A percentile compares a stretch with the other conserved stretches of the same genome.
These are phyloP conservation scores for Denticeps clupeoides DNA, from an alignment of 2,797 vertebrate species.

Conservation along the genomic window DNA sequence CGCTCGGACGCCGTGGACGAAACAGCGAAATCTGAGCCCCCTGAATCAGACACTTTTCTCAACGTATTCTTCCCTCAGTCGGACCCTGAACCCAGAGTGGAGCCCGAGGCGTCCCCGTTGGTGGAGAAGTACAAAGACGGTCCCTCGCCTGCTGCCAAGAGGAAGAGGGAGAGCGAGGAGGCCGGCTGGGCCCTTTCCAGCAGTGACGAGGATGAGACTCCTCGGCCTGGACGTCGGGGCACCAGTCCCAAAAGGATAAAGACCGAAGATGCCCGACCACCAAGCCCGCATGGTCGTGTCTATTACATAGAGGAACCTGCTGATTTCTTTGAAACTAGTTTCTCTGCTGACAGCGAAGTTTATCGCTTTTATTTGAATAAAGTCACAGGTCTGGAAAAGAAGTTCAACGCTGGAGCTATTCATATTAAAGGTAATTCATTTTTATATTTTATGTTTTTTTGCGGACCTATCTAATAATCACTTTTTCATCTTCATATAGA, in stretches of 20 bases:
- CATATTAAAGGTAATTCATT: constrained; percentile 78
- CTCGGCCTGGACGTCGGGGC: constrained; percentile 30
- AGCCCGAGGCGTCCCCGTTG: constrained; percentile 27
- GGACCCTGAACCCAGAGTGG: constrained; percentile 17
- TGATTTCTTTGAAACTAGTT: constrained; percentile 68
- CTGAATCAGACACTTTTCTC: background rate
- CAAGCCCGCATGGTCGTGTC: constrained; percentile 41
- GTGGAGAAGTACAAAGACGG: constrained; percentile 31
- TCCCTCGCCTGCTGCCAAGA: constrained; percentile 45
- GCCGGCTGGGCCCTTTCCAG: constrained; percentile 86
- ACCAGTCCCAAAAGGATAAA: constrained; percentile 26
- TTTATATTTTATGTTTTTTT: background rate
- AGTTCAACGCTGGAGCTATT: constrained; percentile 78
- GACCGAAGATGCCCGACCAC: constrained; percentile 39
- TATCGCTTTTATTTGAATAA: constrained; percentile 91
- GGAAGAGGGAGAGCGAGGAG: constrained; percentile 55
- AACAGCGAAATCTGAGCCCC: constrained; percentile 13
- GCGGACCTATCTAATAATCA: background rate
- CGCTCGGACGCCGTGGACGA: constrained; percentile 9
- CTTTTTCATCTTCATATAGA: constrained; percentile 53
- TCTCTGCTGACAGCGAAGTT: constrained; percentile 58
- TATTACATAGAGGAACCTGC: constrained; percentile 43
- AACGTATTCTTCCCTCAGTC: background rate
- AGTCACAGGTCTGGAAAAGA: constrained; percentile 77
- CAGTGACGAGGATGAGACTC: constrained; percentile 60